Conservation (phyloP, 2,888 invertebrate genomes). For the Adineta ricciae region DNA sequence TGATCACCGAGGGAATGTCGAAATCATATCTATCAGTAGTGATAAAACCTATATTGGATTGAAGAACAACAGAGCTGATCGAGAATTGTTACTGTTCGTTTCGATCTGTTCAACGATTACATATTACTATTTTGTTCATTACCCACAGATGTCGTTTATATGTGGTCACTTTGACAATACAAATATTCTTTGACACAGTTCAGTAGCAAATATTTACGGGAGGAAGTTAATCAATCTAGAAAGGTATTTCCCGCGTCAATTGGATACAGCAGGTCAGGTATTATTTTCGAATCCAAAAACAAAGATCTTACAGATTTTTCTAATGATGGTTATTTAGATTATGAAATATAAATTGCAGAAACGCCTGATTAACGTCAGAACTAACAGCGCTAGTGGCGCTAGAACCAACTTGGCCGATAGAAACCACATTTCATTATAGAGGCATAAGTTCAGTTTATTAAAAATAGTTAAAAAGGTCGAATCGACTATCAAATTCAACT, state of each 20-base stretch:
- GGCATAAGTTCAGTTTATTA: conserved; percentile 9
- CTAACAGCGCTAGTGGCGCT: background rate
- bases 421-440: background rate
- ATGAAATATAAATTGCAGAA: background rate
- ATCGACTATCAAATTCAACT: background rate
- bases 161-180: no score
- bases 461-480: background rate
- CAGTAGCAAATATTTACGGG: no score
- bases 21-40: no score
- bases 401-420: background rate
- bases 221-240: no score
- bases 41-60: no score
- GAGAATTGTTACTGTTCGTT: no score
- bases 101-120: no score
- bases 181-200: no score
- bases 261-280: background rate
- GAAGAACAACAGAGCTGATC: no score
- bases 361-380: background rate
- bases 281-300: background rate
- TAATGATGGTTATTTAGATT: background rate
- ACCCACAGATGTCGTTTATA: no score
- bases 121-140: no score
- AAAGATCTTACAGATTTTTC: background rate
- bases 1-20: no score
- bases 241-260: background rate